Percentiles rank a stretch among this genome's conserved stretches.
Conservation (phyloP, 1,140 invertebrate species). For the Drosophila mauritiana region DNA sequence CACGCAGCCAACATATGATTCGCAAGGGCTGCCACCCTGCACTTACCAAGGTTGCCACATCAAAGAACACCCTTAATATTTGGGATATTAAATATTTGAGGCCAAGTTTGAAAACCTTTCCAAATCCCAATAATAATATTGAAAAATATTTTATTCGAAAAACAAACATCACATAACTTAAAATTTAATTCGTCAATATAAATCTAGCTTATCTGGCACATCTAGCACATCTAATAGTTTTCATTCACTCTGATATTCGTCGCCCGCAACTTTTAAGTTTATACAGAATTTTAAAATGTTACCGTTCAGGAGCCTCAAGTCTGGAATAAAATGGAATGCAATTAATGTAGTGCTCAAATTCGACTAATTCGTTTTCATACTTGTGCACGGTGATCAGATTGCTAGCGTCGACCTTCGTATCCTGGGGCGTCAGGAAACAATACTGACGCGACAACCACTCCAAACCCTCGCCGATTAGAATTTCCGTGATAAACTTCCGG, state of each 20-base stretch:
- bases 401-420: slow-evolving; percentile 86
- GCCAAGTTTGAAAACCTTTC: too few species aligned
- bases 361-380: slow-evolving; percentile 30
- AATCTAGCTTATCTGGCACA: neutral
- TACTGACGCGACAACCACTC: slow-evolving; percentile 88
- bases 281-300: neutral
- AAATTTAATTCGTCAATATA: neutral
- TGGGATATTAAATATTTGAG: neutral
- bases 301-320: slow-evolving; percentile 59
- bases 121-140: neutral
- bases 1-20: neutral
- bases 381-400: slow-evolving; percentile 87
- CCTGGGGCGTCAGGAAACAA: slow-evolving; percentile 91
- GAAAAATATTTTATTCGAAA: neutral
- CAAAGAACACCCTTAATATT: neutral
- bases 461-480: slow-evolving; percentile 88
- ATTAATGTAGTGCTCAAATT: neutral
- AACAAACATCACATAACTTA: slow-evolving; percentile 1
- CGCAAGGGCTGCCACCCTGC: neutral
- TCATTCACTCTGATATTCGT: neutral
- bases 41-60: neutral
- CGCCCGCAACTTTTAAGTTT: slow-evolving; percentile 33
- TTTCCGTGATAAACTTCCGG: slow-evolving; percentile 88
- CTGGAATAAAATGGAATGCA: slow-evolving; percentile 4
- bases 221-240: too few species aligned